Evolutionary conservation across 2,797 vertebrate species (phyloP).

Genomic region (Sebastes cheni): DNA sequence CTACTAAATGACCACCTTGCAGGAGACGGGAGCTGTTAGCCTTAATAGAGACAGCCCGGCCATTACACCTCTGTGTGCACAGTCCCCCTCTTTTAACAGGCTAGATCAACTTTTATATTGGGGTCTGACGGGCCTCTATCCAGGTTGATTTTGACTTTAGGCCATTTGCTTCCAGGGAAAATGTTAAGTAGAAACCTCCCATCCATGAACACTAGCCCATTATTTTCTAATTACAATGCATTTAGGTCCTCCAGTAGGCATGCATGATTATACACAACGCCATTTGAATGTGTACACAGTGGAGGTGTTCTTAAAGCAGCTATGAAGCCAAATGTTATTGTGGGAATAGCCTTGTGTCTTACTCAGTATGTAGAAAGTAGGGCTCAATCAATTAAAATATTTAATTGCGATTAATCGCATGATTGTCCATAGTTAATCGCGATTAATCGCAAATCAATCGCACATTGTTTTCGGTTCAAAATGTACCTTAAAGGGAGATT

Average conservation of each 20-base stretch:
- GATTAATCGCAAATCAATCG: no score
- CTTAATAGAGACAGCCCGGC: constrained; percentile 82
- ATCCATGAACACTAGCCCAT: constrained; percentile 82
- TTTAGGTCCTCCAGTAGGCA: constrained; percentile 76
- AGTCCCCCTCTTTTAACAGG: constrained; percentile 72
- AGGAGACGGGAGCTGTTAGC: constrained; percentile 87
- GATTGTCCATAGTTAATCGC: no score
- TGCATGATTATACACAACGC: constrained; percentile 74
- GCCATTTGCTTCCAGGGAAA: constrained; percentile 79
- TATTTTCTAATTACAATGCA: constrained; percentile 85
- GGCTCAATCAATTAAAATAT: no score
- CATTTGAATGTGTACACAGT: constrained; percentile 74
- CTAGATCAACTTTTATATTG: constrained; percentile 83
- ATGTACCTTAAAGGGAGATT: no score
- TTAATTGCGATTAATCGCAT: no score
- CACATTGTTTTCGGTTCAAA: no score
- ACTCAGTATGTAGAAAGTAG: constrained; percentile 1
- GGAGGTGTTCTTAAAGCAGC: constrained; percentile 51
- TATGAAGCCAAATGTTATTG: constrained; percentile 39
- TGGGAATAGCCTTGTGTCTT: constrained; percentile 13
- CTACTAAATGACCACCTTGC: constrained; percentile 91
- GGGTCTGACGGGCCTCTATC: constrained; percentile 76
- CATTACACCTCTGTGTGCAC: constrained; percentile 82
- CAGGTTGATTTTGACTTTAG: constrained; percentile 82
- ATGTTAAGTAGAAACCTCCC: constrained; percentile 85